These are phyloP conservation scores for Mus spretus DNA, from an alignment of 2,797 vertebrate genomes.

Conservation along the genomic window DNA sequence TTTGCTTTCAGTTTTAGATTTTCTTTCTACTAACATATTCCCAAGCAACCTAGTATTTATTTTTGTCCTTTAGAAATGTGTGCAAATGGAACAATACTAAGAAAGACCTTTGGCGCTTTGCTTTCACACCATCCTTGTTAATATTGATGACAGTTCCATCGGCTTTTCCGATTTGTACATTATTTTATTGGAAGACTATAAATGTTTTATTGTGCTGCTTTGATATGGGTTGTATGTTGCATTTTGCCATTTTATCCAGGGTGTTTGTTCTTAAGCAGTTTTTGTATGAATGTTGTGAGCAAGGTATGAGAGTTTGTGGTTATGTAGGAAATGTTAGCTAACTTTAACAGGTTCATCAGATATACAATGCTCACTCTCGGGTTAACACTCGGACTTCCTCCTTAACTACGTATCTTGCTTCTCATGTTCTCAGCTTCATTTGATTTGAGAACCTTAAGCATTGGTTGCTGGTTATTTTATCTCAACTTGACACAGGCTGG, in stretches of 20 bases:
- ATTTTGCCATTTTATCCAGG: background rate
- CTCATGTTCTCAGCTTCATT: background rate
- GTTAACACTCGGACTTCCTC: background rate
- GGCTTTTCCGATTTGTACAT: background rate
- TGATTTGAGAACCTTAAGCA: slow-evolving; percentile 16
- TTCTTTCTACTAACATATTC: slow-evolving; percentile 15
- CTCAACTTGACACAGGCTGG: background rate
- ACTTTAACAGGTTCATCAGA: slow-evolving; percentile 29
- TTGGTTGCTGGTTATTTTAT: background rate
- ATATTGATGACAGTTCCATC: background rate
- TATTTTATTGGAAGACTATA: slow-evolving; percentile 7
- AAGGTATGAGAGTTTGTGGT: background rate
- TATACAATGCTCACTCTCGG: background rate
- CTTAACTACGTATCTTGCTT: background rate
- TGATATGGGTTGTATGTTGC: background rate
- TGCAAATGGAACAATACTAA: background rate
- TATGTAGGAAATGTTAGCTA: background rate
- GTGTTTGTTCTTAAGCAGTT: slow-evolving; percentile 10
- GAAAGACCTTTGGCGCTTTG: background rate
- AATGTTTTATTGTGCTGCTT: slow-evolving; percentile 16
- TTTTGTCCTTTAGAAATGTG: slow-evolving; percentile 37
- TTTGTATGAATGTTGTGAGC: background rate
- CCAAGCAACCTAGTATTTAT: background rate
- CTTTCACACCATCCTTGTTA: background rate
- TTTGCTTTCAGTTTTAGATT: slow-evolving; percentile 36